Evolutionary conservation across 1,140 invertebrate genomes (phyloP).

Genomic region (Schlechtendalia chinensis): DNA sequence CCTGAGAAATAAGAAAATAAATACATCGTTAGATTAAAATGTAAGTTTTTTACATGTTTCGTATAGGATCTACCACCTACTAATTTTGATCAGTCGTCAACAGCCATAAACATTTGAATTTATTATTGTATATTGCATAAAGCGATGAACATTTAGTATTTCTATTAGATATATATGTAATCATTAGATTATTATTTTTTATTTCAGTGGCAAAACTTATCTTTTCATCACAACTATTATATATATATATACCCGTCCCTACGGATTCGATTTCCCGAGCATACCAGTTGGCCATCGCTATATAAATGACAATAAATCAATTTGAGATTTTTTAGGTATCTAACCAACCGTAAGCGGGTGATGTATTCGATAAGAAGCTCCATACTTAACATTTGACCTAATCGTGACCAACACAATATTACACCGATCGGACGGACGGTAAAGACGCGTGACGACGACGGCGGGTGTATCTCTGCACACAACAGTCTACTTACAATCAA

Average conservation of each 20-base stretch:
- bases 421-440: neutral
- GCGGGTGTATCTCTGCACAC: constrained; percentile 3
- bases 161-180: too few relatives aligned
- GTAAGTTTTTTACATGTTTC: neutral
- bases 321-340: constrained; percentile 24
- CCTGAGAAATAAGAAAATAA: neutral
- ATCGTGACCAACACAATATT: constrained; percentile 50
- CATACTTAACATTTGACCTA: constrained; percentile 49
- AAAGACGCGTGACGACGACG: too few relatives aligned
- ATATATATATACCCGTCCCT: neutral
- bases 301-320: constrained; percentile 43
- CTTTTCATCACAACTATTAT: neutral
- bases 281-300: neutral
- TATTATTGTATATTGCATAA: too few relatives aligned
- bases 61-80: neutral
- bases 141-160: too few relatives aligned
- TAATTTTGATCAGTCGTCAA: constrained; percentile 5
- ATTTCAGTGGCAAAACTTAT: constrained; percentile 7
- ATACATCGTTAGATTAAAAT: neutral
- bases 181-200: neutral
- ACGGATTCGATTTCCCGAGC: constrained; percentile 9
- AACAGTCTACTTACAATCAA: neutral
- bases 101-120: neutral
- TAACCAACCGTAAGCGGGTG: constrained; percentile 2
- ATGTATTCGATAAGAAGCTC: constrained; percentile 46